phyloP scores from a whole-genome alignment of 2,113 vertebrate genomes.

The Mus pahari region DNA sequence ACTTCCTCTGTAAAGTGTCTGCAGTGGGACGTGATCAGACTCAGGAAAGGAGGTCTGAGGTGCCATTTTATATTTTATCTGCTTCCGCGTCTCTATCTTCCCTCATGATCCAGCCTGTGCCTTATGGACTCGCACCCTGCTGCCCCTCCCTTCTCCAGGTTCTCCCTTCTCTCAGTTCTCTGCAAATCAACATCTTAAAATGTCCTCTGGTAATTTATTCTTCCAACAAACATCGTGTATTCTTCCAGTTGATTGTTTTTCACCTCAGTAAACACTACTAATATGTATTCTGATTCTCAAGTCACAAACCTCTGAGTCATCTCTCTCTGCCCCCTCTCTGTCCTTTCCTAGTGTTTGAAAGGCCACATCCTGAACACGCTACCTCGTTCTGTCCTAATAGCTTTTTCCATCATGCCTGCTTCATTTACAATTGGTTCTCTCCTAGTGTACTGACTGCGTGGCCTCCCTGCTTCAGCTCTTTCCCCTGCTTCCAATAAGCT shows the following conservation, averaged over 20 bases:
- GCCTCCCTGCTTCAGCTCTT: not conserved
- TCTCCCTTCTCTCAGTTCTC: not conserved
- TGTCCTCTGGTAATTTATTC: not conserved
- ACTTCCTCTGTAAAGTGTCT: conserved; percentile 79
- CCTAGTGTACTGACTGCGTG: not conserved
- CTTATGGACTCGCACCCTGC: not conserved
- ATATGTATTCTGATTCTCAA: not conserved
- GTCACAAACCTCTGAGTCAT: not conserved
- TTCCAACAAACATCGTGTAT: conserved; percentile 25
- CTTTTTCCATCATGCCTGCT: not conserved
- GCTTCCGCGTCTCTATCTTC: not conserved
- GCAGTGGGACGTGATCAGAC: conserved; percentile 79
- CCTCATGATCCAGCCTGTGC: not conserved
- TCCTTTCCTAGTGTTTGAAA: not conserved
- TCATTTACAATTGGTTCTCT: not conserved
- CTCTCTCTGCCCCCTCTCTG: not conserved
- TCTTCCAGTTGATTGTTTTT: not conserved
- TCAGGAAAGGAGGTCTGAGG: conserved; percentile 68
- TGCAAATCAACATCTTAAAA: not conserved
- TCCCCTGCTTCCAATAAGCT: not conserved
- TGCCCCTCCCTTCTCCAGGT: not conserved
- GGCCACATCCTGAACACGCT: conserved; percentile 7
- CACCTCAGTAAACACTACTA: conserved; percentile 31
- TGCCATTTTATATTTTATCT: conserved; percentile 51
- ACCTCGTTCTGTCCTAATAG: not conserved